Conservation (phyloP, 2,888 invertebrate species). For the Dryadula phaetusa region DNA sequence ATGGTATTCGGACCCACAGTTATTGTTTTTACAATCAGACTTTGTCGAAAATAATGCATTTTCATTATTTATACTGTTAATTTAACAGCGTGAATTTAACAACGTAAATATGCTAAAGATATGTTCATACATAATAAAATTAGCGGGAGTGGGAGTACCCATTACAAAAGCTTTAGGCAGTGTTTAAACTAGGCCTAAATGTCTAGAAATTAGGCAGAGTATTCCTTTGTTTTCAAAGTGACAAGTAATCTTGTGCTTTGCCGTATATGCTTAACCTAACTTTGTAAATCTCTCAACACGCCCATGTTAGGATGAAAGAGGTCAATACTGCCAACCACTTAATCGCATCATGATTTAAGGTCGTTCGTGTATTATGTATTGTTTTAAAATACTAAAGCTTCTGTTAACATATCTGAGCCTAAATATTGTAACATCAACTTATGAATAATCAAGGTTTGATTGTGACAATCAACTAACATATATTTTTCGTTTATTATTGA, state of each 20-base stretch:
- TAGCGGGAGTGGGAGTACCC: neutral
- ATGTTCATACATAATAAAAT: neutral
- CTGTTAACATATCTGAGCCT: neutral
- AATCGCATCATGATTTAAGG: constrained; percentile 39
- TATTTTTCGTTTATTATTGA: too few species aligned
- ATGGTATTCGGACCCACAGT: too few species aligned
- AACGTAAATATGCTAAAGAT: neutral
- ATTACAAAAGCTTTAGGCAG: neutral
- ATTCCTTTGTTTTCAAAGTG: neutral
- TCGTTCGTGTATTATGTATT: constrained; percentile 23
- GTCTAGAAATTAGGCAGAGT: neutral
- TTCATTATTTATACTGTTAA: too few species aligned
- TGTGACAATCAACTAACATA: too few species aligned
- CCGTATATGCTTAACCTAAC: constrained; percentile 26
- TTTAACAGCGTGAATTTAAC: too few species aligned
- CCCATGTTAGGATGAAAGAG: constrained; percentile 29
- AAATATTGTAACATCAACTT: too few species aligned
- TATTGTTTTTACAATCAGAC: too few species aligned
- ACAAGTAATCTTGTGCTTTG: neutral
- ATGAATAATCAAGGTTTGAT: too few species aligned
- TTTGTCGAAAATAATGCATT: too few species aligned
- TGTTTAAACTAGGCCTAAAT: neutral
- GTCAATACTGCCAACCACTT: constrained; percentile 29
- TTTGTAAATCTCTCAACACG: neutral
- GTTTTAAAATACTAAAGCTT: constrained; percentile 14